phyloP scores from a whole-genome alignment of 2,797 vertebrate species.

The Cuniculus paca region DNA sequence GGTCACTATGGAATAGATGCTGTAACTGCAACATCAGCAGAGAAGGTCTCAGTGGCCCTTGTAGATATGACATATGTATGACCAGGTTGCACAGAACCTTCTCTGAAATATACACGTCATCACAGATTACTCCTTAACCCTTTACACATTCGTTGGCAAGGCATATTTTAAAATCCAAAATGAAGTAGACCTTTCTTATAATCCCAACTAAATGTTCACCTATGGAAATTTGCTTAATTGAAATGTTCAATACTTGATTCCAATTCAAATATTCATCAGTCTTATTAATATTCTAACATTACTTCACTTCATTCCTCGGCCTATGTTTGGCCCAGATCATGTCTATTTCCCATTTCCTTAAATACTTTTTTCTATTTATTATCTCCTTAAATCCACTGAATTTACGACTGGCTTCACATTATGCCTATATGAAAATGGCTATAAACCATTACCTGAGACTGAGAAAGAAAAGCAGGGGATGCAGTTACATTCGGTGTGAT shows the following conservation, averaged over 20 bases:
- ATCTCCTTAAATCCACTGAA: neutral
- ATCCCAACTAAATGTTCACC: neutral
- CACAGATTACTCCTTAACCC: neutral
- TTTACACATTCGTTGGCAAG: neutral
- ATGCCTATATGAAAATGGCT: conserved; percentile 1
- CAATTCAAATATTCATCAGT: conserved; percentile 51
- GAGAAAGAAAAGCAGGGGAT: conserved; percentile 84
- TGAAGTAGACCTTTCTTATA: conserved; percentile 35
- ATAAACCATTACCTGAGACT: conserved; percentile 79
- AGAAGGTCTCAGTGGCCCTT: neutral
- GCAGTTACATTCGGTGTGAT: conserved; percentile 36
- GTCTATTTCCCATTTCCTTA: conserved; percentile 47
- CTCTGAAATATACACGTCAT: neutral
- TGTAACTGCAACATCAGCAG: neutral
- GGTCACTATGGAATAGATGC: neutral
- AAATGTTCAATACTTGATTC: neutral
- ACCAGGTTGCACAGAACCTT: neutral
- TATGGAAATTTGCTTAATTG: conserved; percentile 33
- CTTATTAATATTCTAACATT: conserved; percentile 45
- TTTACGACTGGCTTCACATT: neutral
- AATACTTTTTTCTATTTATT: conserved; percentile 29
- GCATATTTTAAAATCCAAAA: conserved; percentile 34
- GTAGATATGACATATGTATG: neutral
- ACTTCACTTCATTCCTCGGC: conserved; percentile 43
- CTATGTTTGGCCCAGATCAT: neutral